phyloP scores from a whole-genome alignment of 2,888 invertebrate species.

The Abscondita cerata region DNA sequence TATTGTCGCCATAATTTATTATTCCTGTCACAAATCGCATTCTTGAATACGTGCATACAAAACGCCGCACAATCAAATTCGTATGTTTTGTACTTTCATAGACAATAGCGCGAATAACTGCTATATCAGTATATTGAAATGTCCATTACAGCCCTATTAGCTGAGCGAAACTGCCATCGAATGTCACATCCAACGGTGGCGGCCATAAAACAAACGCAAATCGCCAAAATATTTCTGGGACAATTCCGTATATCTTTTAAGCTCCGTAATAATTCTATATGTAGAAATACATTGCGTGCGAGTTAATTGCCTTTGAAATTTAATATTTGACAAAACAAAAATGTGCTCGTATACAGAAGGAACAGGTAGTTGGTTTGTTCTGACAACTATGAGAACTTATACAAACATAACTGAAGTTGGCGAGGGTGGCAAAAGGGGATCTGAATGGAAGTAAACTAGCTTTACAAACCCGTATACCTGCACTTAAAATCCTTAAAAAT shows the following conservation, averaged over 20 bases:
- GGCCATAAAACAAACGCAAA: constrained; percentile 53
- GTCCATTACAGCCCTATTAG: constrained; percentile 56
- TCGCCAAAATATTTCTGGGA: constrained; percentile 44
- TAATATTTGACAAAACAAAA: not conserved
- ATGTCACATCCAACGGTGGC: constrained; percentile 53
- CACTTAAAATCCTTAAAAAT: constrained; percentile 16
- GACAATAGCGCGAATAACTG: constrained; percentile 45
- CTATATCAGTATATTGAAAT: constrained; percentile 54
- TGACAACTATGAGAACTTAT: constrained; percentile 39
- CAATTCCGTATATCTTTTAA: no score
- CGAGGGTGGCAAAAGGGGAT: constrained; percentile 33
- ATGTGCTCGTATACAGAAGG: constrained; percentile 19
- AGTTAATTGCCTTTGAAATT: not conserved
- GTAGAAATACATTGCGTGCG: not conserved
- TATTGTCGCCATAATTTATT: constrained; percentile 44
- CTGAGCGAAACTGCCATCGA: constrained; percentile 52
- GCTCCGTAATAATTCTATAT: no score
- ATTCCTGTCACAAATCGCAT: constrained; percentile 46
- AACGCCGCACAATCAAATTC: constrained; percentile 45
- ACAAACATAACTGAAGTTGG: constrained; percentile 28
- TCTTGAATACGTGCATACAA: constrained; percentile 45
- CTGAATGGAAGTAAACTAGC: constrained; percentile 36
- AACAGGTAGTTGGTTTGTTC: constrained; percentile 32
- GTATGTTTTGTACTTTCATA: constrained; percentile 42
- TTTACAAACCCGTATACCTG: constrained; percentile 32